Conservation (phyloP, 2,113 vertebrate genomes). For the Scolopax mira region DNA sequence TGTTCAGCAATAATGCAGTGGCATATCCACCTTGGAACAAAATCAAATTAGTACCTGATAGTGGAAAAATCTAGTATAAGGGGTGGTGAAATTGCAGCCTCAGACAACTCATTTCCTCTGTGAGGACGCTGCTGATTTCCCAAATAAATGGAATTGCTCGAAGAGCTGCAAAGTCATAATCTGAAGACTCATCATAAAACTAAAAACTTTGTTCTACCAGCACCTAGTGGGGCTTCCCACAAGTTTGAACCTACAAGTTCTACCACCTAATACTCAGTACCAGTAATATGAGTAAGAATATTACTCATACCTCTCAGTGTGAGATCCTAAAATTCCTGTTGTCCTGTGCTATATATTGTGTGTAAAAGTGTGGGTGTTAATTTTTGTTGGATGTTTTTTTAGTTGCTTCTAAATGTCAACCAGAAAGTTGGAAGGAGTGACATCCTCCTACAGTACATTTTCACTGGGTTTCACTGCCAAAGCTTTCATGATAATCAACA, state of each 20-base stretch:
- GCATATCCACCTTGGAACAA: background rate
- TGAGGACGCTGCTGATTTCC: background rate
- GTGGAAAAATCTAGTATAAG: background rate
- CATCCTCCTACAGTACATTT: background rate
- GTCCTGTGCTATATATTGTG: background rate
- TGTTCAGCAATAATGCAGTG: background rate
- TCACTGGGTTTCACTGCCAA: constrained; percentile 4
- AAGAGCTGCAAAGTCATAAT: background rate
- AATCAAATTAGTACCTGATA: background rate
- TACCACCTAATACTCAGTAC: background rate
- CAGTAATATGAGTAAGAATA: background rate
- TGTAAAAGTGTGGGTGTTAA: background rate
- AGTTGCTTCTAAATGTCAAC: background rate
- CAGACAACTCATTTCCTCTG: background rate
- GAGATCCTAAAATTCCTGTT: background rate
- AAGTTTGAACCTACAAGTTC: background rate
- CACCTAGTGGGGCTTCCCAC: background rate
- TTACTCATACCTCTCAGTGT: background rate
- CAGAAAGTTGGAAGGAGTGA: background rate
- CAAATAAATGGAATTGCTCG: background rate
- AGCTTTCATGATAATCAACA: background rate
- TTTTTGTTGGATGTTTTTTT: background rate
- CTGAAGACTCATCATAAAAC: background rate
- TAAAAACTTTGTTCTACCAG: background rate
- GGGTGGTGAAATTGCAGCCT: background rate